Conservation (phyloP, 2,113 vertebrate genomes). For the Ovis canadensis region DNA sequence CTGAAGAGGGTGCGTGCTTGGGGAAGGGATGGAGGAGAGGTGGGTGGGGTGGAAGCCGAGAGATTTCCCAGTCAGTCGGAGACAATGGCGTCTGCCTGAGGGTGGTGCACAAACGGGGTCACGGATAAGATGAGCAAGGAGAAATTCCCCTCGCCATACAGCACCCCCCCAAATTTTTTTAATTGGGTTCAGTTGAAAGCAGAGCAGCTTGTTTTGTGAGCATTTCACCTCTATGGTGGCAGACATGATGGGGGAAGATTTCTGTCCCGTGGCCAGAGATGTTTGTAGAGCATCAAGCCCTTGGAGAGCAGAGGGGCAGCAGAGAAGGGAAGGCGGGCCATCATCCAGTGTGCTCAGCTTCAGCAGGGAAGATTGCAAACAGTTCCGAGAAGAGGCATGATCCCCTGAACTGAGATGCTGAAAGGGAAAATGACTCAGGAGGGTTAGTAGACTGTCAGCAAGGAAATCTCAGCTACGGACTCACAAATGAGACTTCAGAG, state of each 20-base stretch:
- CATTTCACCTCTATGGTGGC: neutral
- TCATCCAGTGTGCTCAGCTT: neutral
- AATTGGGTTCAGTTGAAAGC: neutral
- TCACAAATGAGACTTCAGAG: neutral
- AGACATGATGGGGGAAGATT: neutral
- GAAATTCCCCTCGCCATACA: neutral
- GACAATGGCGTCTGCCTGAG: neutral
- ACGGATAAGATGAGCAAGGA: neutral
- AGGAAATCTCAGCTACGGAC: neutral
- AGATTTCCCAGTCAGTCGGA: neutral
- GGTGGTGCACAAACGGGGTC: neutral
- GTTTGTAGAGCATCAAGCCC: neutral
- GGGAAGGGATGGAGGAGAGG: neutral
- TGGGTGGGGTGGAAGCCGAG: too few species aligned
- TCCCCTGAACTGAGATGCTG: neutral
- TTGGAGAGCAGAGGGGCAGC: neutral
- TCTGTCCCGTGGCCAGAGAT: neutral
- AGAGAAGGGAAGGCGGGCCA: neutral
- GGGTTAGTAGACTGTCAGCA: neutral
- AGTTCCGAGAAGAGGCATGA: neutral
- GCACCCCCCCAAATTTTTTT: neutral
- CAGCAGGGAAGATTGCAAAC: neutral
- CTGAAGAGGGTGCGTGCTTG: neutral
- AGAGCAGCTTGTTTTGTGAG: neutral
- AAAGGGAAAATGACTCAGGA: constrained; percentile 6